Percentiles rank a stretch among this genome's conserved stretches.
phyloP scores from a whole-genome alignment of 2,888 invertebrate genomes.

The Craniophora ligustri region DNA sequence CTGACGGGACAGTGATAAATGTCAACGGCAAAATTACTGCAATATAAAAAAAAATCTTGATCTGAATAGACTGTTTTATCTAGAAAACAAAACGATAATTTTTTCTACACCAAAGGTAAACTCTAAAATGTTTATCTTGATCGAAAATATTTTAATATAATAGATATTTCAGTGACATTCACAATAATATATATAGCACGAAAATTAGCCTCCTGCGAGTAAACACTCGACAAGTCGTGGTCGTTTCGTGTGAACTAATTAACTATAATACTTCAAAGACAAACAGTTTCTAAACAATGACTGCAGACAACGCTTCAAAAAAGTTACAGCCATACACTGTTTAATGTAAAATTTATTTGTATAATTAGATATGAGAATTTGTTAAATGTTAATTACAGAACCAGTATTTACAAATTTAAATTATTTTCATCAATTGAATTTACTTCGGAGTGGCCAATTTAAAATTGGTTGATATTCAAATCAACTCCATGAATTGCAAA shows the following conservation, averaged over 20 bases:
- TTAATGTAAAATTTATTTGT: conserved; percentile 32
- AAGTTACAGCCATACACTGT: conserved; percentile 1
- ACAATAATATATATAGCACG: too few relatives aligned
- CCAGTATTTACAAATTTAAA: conserved; percentile 27
- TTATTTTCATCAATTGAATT: conserved; percentile 32
- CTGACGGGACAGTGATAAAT: too few relatives aligned
- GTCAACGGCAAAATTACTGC: too few relatives aligned
- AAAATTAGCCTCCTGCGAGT: background rate
- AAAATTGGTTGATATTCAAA: conserved; percentile 50
- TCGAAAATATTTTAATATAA: too few relatives aligned
- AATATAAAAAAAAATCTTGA: too few relatives aligned
- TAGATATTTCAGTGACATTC: too few relatives aligned
- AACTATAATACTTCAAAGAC: conserved; percentile 4
- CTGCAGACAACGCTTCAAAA: background rate
- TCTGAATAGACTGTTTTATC: too few relatives aligned
- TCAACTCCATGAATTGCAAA: conserved; percentile 54
- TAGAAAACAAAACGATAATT: too few relatives aligned
- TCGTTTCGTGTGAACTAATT: conserved; percentile 9
- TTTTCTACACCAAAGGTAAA: too few relatives aligned
- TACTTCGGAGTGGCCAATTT: conserved; percentile 21
- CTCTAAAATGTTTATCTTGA: too few relatives aligned
- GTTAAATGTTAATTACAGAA: conserved; percentile 13
- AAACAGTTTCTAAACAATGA: conserved; percentile 20
- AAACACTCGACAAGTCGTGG: conserved; percentile 5
- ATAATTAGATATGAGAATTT: conserved; percentile 27